Percentiles rank a stretch among this genome's conserved stretches.
These are phyloP conservation scores for Drosophila repleta DNA, from an alignment of 1,140 invertebrate species.

Conservation along the genomic window DNA sequence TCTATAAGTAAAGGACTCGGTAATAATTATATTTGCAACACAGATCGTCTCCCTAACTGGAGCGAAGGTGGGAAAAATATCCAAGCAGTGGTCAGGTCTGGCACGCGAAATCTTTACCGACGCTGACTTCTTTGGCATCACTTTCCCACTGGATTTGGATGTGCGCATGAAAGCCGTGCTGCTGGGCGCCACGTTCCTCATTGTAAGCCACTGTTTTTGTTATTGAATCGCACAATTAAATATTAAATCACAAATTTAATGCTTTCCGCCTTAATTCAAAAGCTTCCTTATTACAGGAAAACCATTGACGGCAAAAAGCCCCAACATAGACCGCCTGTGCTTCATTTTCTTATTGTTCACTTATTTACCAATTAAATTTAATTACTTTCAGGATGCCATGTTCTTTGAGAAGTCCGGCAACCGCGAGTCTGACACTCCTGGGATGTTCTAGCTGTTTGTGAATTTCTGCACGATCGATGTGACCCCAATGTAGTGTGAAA, in stretches of 20 bases:
- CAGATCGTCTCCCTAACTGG: slow-evolving; percentile 88
- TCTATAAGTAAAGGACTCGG: neutral
- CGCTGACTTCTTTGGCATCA: slow-evolving; percentile 91
- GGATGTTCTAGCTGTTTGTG: slow-evolving; percentile 63
- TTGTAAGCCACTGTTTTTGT: slow-evolving; percentile 85
- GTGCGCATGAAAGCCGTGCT: slow-evolving; percentile 92
- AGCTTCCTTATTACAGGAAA: no score
- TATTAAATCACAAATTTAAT: neutral
- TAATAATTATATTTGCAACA: neutral
- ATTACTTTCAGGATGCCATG: slow-evolving; percentile 88
- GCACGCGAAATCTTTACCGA: slow-evolving; percentile 90
- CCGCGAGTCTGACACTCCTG: slow-evolving; percentile 70
- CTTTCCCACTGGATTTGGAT: slow-evolving; percentile 92
- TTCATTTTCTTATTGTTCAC: neutral
- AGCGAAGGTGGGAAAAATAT: slow-evolving; percentile 89
- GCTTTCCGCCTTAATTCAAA: no score
- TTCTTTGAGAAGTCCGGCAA: slow-evolving; percentile 87
- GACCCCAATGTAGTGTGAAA: neutral
- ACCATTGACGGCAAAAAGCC: no score
- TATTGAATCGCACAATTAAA: neutral
- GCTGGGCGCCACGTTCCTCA: slow-evolving; percentile 90
- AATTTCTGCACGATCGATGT: slow-evolving; percentile 2
- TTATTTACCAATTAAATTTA: neutral
- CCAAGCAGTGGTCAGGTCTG: slow-evolving; percentile 91
- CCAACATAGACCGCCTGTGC: neutral